Conservation (phyloP, 2,797 vertebrate species). For the Melanotaenia boesemani region DNA sequence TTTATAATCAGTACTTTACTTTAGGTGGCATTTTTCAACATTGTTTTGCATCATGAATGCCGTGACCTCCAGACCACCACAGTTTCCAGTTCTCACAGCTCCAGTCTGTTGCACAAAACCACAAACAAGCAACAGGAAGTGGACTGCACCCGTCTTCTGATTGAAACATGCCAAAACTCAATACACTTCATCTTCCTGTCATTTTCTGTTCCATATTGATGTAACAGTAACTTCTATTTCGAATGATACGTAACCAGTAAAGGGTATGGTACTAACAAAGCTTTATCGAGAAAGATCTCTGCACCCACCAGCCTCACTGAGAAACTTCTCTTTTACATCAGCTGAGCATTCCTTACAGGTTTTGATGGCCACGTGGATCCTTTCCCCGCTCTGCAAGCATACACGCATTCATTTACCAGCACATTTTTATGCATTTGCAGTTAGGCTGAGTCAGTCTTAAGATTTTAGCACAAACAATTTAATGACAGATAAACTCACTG, state of each 20-base stretch:
- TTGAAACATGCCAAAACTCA: slow-evolving; percentile 1
- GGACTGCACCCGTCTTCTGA: neutral
- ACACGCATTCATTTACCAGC: neutral
- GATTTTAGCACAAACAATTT: neutral
- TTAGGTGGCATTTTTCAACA: rapidly evolving
- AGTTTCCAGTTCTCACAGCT: neutral
- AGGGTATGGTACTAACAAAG: neutral
- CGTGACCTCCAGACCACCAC: neutral
- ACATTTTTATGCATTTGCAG: neutral
- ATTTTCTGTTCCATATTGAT: neutral
- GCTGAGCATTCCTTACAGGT: slow-evolving; percentile 92
- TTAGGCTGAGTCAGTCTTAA: neutral
- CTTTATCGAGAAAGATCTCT: slow-evolving; percentile 11
- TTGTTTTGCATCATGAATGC: too few species aligned
- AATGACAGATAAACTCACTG: slow-evolving; percentile 75
- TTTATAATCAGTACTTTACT: neutral
- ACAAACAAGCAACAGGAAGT: slow-evolving; percentile 55
- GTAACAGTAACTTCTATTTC: neutral
- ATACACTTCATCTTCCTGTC: neutral
- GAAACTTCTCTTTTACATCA: slow-evolving; percentile 94
- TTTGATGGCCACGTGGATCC: slow-evolving; percentile 89
- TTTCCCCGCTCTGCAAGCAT: slow-evolving; percentile 84
- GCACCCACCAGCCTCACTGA: slow-evolving; percentile 91
- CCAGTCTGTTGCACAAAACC: slow-evolving; percentile 14
- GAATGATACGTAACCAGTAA: neutral